Base-by-base conservation (phyloP, 2,888 invertebrate genomes). In the Operophtera brumata region DNA sequence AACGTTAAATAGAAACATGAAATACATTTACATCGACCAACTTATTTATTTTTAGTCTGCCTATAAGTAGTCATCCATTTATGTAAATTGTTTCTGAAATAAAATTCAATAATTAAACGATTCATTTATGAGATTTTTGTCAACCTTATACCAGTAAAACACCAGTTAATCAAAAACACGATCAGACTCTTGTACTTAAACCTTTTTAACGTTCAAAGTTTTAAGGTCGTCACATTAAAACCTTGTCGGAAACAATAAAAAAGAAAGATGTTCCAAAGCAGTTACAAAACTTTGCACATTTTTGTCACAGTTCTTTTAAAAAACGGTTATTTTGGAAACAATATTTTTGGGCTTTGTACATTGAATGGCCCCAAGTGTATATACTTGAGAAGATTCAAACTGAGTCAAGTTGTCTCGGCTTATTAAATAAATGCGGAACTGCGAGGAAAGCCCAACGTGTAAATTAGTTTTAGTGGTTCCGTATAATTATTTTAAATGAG, bases 361-460 rank as follows among this genome's bases (percentile, higher is more conserved):
- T 49, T 50, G 28, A 39, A 40, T 57, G 60, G 39, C 50, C 59
- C 43, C 51, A 39, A 60, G 60, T 61, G 64, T 59, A 63, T 37
- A 51, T 54, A 59, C 52, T 63, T 51, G 37, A 32, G 34, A 46
- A 55, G 57, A 54, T 54, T 51, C 52, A 49, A 55, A 47, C 53
- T 45, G 45, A 54, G 60, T 59, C 62, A 57, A 59, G 55, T 57
- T 58, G 59, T 57, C 57, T 50, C 36, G 43, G 55, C 55, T 62
- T 62, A 65, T 65, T 62, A 56, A 65, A 65, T 62, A 58, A 64
- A 65, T 65, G 65, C 61, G 57, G 52, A 54, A 56, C 57, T 45
- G 43, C 46, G 50, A 54, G 53, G 37, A 43, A 55, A 58, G 54
- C 50, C 14, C 51, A 54, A 57, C 59, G 62, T 58, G 62, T 57